A percentile compares a stretch with the other conserved stretches of the same genome.
These are phyloP conservation scores for Eupithecia dodoneata DNA, from an alignment of 2,888 invertebrate genomes.

Conservation along the genomic window DNA sequence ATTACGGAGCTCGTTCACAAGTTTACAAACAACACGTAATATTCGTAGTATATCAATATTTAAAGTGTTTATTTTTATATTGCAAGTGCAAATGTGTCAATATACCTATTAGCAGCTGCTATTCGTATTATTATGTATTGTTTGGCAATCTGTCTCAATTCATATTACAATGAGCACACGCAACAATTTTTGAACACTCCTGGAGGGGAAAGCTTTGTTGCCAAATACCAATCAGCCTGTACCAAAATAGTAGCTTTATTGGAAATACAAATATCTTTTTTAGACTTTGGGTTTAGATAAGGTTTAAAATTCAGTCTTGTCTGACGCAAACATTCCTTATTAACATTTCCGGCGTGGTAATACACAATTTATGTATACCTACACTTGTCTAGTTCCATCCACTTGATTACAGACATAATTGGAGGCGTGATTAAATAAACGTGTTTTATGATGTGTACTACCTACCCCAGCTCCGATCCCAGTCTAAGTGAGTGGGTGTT, in stretches of 20 bases:
- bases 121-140: conserved; percentile 26
- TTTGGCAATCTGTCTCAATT: conserved; percentile 24
- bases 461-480: conserved; percentile 50
- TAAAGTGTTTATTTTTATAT: conserved; percentile 8
- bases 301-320: background rate
- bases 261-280: background rate
- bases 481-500: conserved; percentile 62
- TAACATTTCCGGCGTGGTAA: conserved; percentile 27
- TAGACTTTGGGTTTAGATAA: background rate
- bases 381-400: conserved; percentile 40
- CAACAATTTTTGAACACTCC: background rate
- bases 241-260: background rate
- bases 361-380: conserved; percentile 12
- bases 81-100: conserved; percentile 7
- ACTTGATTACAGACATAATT: conserved; percentile 69
- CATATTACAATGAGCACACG: conserved; percentile 12
- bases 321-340: background rate
- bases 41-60: conserved; percentile 1
- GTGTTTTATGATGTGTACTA: conserved; percentile 65
- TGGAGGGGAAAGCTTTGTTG: background rate
- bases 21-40: conserved; percentile 13
- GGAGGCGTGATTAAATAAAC: conserved; percentile 66
- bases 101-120: conserved; percentile 3
- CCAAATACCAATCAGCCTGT: background rate
- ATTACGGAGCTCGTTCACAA: conserved; percentile 5